These are phyloP conservation scores for Incurvaria masculella DNA, from an alignment of 2,888 invertebrate genomes.

Conservation along the genomic window DNA sequence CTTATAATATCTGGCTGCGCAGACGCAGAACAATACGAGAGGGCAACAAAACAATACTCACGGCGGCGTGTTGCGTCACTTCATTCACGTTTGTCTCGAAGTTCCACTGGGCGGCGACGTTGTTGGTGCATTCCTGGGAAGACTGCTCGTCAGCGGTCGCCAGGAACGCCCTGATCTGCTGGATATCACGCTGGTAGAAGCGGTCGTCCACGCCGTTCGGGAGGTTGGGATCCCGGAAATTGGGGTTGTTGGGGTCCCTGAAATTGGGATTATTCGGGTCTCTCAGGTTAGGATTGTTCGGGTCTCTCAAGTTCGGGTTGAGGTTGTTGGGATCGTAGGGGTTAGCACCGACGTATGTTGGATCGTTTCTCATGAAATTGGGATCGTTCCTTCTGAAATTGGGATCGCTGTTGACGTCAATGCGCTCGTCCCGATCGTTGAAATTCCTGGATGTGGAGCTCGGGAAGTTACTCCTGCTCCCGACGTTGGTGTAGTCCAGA, in stretches of 20 bases:
- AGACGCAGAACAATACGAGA: neutral
- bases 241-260: constrained; percentile 43
- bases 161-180: constrained; percentile 57
- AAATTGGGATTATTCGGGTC: constrained; percentile 40
- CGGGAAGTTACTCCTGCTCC: constrained; percentile 21
- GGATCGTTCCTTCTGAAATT: constrained; percentile 50
- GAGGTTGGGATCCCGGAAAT: constrained; percentile 30
- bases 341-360: constrained; percentile 40
- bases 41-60: constrained; percentile 47
- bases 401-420: constrained; percentile 43
- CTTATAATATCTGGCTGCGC: no score
- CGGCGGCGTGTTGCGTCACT: constrained; percentile 77
- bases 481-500: constrained; percentile 30
- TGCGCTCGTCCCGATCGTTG: constrained; percentile 42
- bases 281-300: constrained; percentile 4
- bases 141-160: constrained; percentile 72
- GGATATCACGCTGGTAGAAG: constrained; percentile 39
- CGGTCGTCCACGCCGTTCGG: constrained; percentile 37
- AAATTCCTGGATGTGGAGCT: constrained; percentile 30
- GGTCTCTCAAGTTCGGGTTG: constrained; percentile 1
- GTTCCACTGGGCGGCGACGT: constrained; percentile 87
- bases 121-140: constrained; percentile 77
- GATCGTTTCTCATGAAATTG: constrained; percentile 46
- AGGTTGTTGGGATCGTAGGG: constrained; percentile 37
- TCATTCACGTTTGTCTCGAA: constrained; percentile 87